phyloP scores from a whole-genome alignment of 2,888 invertebrate species.

The Xanthostigma xanthostigma region DNA sequence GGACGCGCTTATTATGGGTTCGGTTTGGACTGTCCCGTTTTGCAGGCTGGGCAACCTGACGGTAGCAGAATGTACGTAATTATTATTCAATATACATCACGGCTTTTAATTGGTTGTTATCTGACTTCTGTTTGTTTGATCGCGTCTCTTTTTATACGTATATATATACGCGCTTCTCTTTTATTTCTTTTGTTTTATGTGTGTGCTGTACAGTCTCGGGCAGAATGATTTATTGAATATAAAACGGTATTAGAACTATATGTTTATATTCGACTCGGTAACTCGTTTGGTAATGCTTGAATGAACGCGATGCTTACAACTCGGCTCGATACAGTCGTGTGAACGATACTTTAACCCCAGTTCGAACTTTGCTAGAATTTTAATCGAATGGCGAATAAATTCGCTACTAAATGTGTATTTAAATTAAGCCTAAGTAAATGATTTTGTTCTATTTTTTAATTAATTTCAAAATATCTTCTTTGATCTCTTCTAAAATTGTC shows the following conservation, averaged over 20 bases:
- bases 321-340: no score
- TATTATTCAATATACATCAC: conserved; percentile 33
- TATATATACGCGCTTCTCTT: conserved; percentile 8
- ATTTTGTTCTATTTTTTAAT: no score
- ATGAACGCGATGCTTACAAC: no score
- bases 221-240: no score
- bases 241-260: no score
- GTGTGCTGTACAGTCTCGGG: neutral
- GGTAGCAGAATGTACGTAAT: conserved; percentile 29
- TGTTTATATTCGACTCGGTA: no score
- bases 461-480: no score
- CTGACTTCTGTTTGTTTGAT: conserved; percentile 16
- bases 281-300: no score
- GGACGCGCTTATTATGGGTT: neutral
- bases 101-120: conserved; percentile 33
- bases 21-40: conserved; percentile 17
- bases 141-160: conserved; percentile 11
- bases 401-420: neutral
- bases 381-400: neutral
- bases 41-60: neutral
- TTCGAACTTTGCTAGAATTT: no score
- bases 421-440: neutral
- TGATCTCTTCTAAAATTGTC: no score
- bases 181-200: neutral
- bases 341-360: no score